These are phyloP conservation scores for Chloropsis hardwickii DNA, from an alignment of 2,113 vertebrate genomes.

Conservation along the genomic window DNA sequence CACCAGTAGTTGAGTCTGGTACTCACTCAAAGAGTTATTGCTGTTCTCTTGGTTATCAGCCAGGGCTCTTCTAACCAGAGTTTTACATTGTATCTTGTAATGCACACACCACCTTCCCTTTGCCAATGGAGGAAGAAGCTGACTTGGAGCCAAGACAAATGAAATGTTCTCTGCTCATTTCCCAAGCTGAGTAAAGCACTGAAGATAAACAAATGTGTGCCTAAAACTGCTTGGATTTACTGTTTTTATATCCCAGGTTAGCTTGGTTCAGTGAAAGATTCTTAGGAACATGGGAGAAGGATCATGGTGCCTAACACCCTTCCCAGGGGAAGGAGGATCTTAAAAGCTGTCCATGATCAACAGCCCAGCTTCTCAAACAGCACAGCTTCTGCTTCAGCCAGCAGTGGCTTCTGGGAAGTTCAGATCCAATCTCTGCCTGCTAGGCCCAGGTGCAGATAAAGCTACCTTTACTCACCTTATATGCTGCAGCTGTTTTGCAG, in stretches of 20 bases:
- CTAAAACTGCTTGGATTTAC: not conserved
- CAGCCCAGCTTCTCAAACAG: not conserved
- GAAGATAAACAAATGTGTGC: not conserved
- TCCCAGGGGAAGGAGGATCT: not conserved
- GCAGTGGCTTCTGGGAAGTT: not conserved
- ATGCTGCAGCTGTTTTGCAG: not conserved
- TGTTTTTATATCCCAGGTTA: not conserved
- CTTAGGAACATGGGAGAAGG: not conserved
- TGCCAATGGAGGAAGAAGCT: not conserved
- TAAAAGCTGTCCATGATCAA: not conserved
- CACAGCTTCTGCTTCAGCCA: not conserved
- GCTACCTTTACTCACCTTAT: not conserved
- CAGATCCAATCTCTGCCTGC: not conserved
- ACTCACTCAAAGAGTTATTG: not conserved
- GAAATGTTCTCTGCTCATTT: not conserved
- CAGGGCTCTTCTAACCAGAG: not conserved
- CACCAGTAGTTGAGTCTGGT: not conserved
- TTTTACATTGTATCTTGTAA: not conserved
- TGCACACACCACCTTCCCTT: not conserved
- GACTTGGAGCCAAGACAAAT: not conserved
- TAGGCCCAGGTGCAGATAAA: not conserved
- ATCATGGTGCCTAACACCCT: not conserved
- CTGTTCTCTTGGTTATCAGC: not conserved
- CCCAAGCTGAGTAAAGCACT: not conserved
- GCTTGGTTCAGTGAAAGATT: not conserved